Conservation (phyloP, 2,113 vertebrate species). For the Elgaria multicarinata region DNA sequence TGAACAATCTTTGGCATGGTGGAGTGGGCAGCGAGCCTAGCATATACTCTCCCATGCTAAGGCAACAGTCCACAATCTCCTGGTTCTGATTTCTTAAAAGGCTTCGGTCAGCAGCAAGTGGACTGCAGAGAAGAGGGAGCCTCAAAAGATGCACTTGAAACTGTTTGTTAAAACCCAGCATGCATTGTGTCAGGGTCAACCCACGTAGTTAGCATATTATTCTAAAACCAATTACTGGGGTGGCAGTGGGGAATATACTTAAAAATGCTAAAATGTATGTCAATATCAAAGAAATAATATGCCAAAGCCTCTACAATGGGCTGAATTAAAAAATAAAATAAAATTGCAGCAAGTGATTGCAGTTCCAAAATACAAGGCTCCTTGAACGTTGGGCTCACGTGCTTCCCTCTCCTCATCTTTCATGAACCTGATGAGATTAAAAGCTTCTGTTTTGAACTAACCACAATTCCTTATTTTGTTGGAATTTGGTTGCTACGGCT, state of each 20-base stretch:
- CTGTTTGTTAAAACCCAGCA: neutral
- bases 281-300: neutral
- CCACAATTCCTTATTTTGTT: neutral
- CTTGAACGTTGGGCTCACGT: neutral
- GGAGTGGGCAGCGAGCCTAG: too few species aligned
- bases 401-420: neutral
- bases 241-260: neutral
- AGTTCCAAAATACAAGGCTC: neutral
- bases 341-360: neutral
- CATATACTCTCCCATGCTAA: neutral
- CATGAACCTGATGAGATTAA: neutral
- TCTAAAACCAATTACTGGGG: neutral
- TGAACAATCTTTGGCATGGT: neutral
- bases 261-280: neutral
- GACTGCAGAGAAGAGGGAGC: neutral
- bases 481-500: neutral
- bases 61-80: too few species aligned
- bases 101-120: neutral
- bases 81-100: too few species aligned
- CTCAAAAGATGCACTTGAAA: neutral
- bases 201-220: neutral
- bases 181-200: neutral
- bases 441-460: neutral
- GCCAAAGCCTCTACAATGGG: neutral
- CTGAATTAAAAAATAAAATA: neutral